Percentiles rank a stretch among this genome's conserved stretches.
phyloP scores from a whole-genome alignment of 2,888 invertebrate species.

The Stratiomys singularior region DNA sequence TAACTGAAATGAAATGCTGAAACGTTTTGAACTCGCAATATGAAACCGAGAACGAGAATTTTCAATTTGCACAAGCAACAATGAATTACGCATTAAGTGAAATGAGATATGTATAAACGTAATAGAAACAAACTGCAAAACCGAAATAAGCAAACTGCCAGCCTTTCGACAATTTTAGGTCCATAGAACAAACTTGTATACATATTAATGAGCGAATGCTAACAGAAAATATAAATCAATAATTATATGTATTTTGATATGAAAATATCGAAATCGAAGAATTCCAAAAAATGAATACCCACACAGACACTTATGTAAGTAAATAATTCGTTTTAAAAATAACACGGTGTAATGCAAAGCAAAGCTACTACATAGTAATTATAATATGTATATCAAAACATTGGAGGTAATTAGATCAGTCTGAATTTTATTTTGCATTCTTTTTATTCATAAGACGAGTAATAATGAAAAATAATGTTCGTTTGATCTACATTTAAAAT shows the following conservation, averaged over 20 bases:
- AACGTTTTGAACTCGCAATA: neutral
- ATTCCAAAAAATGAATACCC: no score
- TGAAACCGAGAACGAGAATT: neutral
- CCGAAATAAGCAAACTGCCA: constrained; percentile 16
- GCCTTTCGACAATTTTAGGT: constrained; percentile 5
- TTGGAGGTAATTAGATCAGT: neutral
- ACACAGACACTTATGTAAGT: neutral
- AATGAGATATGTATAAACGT: neutral
- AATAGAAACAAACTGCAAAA: neutral
- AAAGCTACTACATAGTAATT: neutral
- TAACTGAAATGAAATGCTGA: neutral
- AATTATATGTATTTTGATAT: neutral
- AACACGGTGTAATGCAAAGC: constrained; percentile 1
- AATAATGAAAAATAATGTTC: neutral
- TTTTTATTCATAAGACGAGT: neutral
- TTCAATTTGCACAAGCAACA: neutral
- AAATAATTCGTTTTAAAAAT: neutral
- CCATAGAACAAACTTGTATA: neutral
- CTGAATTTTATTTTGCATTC: neutral
- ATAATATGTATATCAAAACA: neutral
- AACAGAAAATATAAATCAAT: neutral
- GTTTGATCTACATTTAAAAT: neutral
- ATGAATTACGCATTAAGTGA: neutral
- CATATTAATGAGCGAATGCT: neutral
- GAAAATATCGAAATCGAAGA: constrained; percentile 4